Base-by-base conservation (phyloP, 2,113 vertebrate species). In the Hiodon tergisus region DNA sequence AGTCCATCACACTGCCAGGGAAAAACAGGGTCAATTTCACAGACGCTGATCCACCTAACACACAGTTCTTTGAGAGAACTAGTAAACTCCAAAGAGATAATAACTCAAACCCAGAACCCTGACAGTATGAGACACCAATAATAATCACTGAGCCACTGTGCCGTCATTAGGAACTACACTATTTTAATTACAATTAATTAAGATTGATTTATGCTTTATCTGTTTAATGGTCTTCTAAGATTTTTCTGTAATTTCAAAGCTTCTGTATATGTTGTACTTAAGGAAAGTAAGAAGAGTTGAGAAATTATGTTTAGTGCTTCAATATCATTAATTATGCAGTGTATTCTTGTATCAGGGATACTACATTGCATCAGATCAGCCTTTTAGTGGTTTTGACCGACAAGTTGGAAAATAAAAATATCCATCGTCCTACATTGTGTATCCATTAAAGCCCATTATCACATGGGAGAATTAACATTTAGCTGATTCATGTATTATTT, bases 311-410 rank as follows among this genome's bases (percentile, higher is more conserved):
- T n/a, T 54, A 69, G 68, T 69, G 68, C 68, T 69, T 47, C 17
- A 11, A 16, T 4, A 54, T 69, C 52, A 69, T 54, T 69, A 69
- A 69, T 69, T 69, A 69, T 69, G 68, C 68, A 69, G 52, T 54
- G 17, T 48, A 54, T 69, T 68, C 31, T 75, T 68, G 66, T 75
- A 75, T 67, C 48, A n/a, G 69, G 66, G 65, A 60, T 69, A 58
- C 16, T 60, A 69, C 65, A 17, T n/a, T 8, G 47, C 59, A 54
- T 46, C 67, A 58, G 17, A 59, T 69, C 54, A 61, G 47, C 74
- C 55, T 46, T 76, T 69, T 58, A 52, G 31, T 50, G 59, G 66
- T 59, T 75, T 68, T 17, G 17, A 1, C 53, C 2, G 11, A 48
- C 55, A 71, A 17, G 60, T 5, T 17, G 48, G 13, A 58, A 5